These are phyloP conservation scores for Notamacropus eugenii DNA, from an alignment of 2,797 vertebrate genomes.

Conservation along the genomic window DNA sequence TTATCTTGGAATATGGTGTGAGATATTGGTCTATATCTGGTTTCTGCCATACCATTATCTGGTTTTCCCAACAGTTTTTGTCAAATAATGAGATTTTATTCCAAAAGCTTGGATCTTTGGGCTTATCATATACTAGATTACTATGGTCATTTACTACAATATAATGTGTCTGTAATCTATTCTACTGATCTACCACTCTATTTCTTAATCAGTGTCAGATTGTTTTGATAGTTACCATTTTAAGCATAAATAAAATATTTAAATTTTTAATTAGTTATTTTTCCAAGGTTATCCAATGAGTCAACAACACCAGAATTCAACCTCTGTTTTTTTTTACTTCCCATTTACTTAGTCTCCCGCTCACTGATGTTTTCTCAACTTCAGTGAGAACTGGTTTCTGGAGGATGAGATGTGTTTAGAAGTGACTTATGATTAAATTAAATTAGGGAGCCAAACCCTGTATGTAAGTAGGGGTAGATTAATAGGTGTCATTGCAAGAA, in stretches of 20 bases:
- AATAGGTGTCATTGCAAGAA: slow-evolving; percentile 16
- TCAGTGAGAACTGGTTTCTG: background rate
- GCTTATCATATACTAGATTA: too few species aligned
- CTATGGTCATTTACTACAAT: too few species aligned
- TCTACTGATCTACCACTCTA: too few species aligned
- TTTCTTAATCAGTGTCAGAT: too few species aligned
- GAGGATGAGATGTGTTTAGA: background rate
- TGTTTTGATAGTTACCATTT: background rate
- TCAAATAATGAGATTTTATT: too few species aligned
- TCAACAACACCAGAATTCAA: background rate
- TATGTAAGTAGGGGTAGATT: background rate
- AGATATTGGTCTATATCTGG: too few species aligned
- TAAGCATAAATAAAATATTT: background rate
- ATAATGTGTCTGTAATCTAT: too few species aligned
- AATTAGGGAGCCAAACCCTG: background rate
- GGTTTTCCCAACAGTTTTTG: too few species aligned
- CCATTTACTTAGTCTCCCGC: fast-evolving
- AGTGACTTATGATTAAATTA: background rate
- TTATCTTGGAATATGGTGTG: too few species aligned
- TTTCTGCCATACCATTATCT: too few species aligned
- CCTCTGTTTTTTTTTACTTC: background rate
- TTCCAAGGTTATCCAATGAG: background rate
- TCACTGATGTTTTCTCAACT: background rate
- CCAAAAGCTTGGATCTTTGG: too few species aligned
- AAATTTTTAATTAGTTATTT: background rate